Evolutionary conservation across 2,797 vertebrate genomes (phyloP).

Genomic region (Euphonia xanthogaster): DNA sequence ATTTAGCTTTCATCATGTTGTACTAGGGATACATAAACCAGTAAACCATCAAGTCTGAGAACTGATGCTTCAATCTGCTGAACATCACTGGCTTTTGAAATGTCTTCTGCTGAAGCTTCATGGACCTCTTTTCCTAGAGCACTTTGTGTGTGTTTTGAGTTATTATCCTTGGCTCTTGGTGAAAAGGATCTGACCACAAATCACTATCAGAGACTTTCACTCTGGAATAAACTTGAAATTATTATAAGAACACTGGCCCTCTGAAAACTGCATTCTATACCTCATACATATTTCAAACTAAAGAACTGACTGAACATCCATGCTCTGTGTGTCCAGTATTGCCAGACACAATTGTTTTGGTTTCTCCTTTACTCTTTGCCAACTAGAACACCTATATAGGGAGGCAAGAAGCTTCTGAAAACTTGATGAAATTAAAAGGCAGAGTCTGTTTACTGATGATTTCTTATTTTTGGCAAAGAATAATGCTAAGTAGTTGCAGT

Average conservation of each 20-base stretch:
- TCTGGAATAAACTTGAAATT: not conserved
- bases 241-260: not conserved
- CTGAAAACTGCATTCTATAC: not conserved
- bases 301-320: not conserved
- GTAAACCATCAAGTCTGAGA: not conserved
- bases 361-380: not conserved
- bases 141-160: not conserved
- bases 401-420: not conserved
- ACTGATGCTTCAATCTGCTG: not conserved
- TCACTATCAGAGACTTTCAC: not conserved
- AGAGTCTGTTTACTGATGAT: not conserved
- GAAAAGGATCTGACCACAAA: not conserved
- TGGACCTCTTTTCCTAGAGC: not conserved
- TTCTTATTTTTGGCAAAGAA: not conserved
- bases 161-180: not conserved
- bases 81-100: not conserved
- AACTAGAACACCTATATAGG: not conserved
- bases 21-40: not conserved
- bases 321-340: not conserved
- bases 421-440: not conserved
- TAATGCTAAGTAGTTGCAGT: not conserved
- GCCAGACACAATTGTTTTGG: accelerated
- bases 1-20: not conserved
- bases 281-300: not conserved
- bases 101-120: not conserved